Conservation (phyloP, 2,113 vertebrate genomes). For the Pituophis catenifer region DNA sequence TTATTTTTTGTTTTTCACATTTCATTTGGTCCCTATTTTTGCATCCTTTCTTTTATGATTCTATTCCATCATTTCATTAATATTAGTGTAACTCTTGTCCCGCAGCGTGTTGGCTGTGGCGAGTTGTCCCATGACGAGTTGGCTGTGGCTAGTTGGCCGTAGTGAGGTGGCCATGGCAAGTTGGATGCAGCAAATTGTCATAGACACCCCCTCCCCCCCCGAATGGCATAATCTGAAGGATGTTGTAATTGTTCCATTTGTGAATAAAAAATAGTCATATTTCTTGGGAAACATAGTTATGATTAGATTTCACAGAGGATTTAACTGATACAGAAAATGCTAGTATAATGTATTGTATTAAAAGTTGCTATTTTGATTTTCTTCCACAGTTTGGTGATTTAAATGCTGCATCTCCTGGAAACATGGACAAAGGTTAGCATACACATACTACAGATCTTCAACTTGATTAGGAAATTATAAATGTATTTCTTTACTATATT, state of each 20-base stretch:
- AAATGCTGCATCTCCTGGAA: slow-evolving; percentile 79
- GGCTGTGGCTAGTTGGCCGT: neutral
- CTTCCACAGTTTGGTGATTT: slow-evolving; percentile 80
- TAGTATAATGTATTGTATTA: neutral
- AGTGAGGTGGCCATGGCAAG: neutral
- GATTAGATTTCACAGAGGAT: neutral
- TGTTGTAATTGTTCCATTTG: neutral
- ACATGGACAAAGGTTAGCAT: slow-evolving; percentile 82
- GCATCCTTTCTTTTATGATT: neutral
- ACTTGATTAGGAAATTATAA: neutral
- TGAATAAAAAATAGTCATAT: neutral
- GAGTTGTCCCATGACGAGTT: too few relatives aligned
- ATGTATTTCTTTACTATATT: neutral
- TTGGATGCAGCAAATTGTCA: neutral
- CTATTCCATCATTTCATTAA: neutral
- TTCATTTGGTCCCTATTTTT: neutral
- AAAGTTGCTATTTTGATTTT: slow-evolving; percentile 2
- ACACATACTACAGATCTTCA: neutral
- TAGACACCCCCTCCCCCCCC: neutral
- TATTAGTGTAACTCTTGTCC: neutral
- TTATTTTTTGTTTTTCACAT: neutral
- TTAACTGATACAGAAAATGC: slow-evolving; percentile 26
- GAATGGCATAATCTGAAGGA: neutral
- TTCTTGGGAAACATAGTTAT: neutral
- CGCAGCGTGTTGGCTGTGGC: too few relatives aligned